These are phyloP conservation scores for Lasiurus borealis DNA, from an alignment of 2,113 vertebrate species.

Conservation along the genomic window DNA sequence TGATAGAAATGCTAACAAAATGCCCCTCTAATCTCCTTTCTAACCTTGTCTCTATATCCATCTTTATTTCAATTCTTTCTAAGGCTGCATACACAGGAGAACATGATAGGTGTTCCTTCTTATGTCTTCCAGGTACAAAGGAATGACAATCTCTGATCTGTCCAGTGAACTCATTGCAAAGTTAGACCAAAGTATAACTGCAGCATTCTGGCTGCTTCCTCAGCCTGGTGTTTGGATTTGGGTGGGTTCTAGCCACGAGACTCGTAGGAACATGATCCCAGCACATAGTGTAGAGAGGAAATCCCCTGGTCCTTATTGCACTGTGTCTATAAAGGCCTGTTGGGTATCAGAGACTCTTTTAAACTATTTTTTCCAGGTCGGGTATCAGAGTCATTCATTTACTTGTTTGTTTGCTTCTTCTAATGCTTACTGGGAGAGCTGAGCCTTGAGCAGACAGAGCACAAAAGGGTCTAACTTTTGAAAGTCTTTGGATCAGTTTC, in stretches of 20 bases:
- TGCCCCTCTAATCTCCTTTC: not conserved
- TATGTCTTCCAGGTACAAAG: not conserved
- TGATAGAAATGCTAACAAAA: not conserved
- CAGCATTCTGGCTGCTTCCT: not conserved
- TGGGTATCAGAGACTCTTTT: not conserved
- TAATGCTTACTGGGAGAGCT: not conserved
- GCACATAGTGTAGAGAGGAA: not conserved
- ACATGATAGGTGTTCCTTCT: not conserved
- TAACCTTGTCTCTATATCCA: not conserved
- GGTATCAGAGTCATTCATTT: not conserved
- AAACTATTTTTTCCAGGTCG: not conserved
- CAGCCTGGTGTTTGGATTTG: not conserved
- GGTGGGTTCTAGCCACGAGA: not conserved
- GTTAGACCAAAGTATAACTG: not conserved
- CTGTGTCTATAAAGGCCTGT: not conserved
- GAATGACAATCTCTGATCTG: not conserved
- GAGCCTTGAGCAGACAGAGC: not conserved
- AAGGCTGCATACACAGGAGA: not conserved
- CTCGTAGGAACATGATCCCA: not conserved
- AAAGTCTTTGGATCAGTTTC: not conserved
- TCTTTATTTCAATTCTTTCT: not conserved
- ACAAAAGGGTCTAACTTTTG: not conserved
- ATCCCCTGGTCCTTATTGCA: not conserved
- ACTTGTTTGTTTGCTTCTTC: not conserved
- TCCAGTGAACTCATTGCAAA: not conserved